These are phyloP conservation scores for Yoshiicerus persimilis DNA, from an alignment of 1,140 invertebrate species.

Conservation along the genomic window DNA sequence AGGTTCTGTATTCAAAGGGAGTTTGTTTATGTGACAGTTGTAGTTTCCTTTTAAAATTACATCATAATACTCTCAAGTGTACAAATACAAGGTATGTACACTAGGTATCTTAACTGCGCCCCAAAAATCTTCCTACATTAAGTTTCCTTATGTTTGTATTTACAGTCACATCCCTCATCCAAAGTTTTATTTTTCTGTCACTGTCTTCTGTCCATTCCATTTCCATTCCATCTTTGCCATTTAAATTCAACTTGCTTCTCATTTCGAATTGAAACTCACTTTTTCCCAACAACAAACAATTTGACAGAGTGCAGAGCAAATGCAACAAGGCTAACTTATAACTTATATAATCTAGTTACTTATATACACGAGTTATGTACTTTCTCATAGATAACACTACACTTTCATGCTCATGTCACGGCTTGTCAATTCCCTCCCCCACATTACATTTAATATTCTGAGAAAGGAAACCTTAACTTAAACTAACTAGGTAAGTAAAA, in stretches of 20 bases:
- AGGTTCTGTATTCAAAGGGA: not conserved
- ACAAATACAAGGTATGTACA: not conserved
- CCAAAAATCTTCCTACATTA: too few relatives aligned
- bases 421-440: not conserved
- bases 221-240: not conserved
- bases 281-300: not conserved
- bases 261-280: not conserved
- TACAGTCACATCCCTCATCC: not conserved
- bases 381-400: not conserved
- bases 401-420: not conserved
- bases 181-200: not conserved
- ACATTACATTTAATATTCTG: not conserved
- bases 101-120: not conserved
- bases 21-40: not conserved
- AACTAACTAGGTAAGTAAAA: not conserved
- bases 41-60: not conserved
- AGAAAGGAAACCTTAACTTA: not conserved
- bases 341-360: not conserved
- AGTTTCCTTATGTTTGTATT: not conserved
- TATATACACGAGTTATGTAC: not conserved
- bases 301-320: not conserved
- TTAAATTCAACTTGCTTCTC: not conserved
- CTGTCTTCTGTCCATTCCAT: not conserved
- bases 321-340: not conserved
- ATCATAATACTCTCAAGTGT: not conserved